phyloP scores from a whole-genome alignment of 1,140 invertebrate genomes.

The Venustaconcha ellipsiformis region DNA sequence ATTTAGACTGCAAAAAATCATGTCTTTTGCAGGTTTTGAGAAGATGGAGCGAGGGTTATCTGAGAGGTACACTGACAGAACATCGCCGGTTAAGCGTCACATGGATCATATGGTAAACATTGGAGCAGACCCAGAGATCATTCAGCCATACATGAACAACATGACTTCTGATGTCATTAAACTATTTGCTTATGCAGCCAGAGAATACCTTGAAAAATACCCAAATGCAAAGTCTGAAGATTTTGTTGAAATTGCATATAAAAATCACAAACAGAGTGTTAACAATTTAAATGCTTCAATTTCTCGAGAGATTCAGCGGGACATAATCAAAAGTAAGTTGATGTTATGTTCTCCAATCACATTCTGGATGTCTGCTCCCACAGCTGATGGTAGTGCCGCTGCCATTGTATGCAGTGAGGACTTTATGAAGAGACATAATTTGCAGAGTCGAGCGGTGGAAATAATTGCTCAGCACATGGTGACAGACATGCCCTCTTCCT shows the following conservation, averaged over 20 bases:
- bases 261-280: constrained; percentile 96
- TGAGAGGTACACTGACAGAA: constrained; percentile 57
- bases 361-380: constrained; percentile 75
- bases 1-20: not conserved
- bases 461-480: constrained; percentile 95
- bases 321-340: constrained; percentile 43
- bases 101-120: constrained; percentile 60
- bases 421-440: constrained; percentile 84
- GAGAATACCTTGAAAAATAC: constrained; percentile 97
- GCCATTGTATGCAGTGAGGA: constrained; percentile 91
- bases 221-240: constrained; percentile 85
- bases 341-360: constrained; percentile 59
- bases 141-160: constrained; percentile 52
- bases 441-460: constrained; percentile 88
- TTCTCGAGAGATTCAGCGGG: constrained; percentile 30
- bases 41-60: constrained; percentile 95
- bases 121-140: constrained; percentile 58
- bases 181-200: constrained; percentile 95
- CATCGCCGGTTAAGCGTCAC: constrained; percentile 54
- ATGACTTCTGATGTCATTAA: constrained; percentile 71
- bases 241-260: constrained; percentile 96
- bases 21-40: constrained; percentile 83
- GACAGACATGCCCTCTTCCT: constrained; percentile 89
- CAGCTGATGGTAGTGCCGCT: constrained; percentile 95
- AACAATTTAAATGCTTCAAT: constrained; percentile 86